Percentiles rank a stretch among this genome's conserved stretches.
These are phyloP conservation scores for Siniperca scherzeri DNA, from an alignment of 2,797 vertebrate genomes.

Conservation along the genomic window DNA sequence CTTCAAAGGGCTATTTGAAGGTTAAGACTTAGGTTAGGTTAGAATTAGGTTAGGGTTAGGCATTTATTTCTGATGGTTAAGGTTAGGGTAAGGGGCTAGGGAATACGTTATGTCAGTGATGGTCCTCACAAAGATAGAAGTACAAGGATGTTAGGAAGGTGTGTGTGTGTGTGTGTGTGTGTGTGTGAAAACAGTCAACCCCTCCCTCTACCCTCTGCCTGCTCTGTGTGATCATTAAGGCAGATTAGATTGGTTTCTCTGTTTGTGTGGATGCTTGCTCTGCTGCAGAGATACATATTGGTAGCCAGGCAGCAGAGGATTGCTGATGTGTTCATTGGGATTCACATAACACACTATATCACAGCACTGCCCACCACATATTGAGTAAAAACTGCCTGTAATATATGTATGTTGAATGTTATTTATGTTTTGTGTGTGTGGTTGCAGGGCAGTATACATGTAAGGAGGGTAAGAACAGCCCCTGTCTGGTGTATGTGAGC, in stretches of 20 bases:
- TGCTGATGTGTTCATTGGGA: conserved; percentile 43
- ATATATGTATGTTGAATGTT: background rate
- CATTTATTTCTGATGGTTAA: too few species aligned
- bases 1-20: too few species aligned
- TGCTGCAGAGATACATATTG: conserved; percentile 2
- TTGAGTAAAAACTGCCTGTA: background rate
- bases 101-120: too few species aligned
- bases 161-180: background rate
- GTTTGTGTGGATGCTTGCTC: conserved; percentile 29
- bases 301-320: conserved; percentile 17
- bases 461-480: conserved; percentile 93
- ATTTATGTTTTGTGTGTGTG: conserved; percentile 9
- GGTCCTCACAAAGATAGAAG: too few species aligned
- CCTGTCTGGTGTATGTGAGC: conserved; percentile 96
- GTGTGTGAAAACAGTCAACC: background rate
- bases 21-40: too few species aligned
- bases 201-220: background rate
- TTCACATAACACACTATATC: conserved; percentile 18
- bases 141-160: too few species aligned
- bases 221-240: conserved; percentile 27
- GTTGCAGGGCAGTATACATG: conserved; percentile 94
- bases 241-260: conserved; percentile 33
- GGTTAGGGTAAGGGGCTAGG: too few species aligned
- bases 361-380: background rate
- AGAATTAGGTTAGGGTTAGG: too few species aligned